These are phyloP conservation scores for Ceraclea dissimilis DNA, from an alignment of 2,888 invertebrate species.

Conservation along the genomic window DNA sequence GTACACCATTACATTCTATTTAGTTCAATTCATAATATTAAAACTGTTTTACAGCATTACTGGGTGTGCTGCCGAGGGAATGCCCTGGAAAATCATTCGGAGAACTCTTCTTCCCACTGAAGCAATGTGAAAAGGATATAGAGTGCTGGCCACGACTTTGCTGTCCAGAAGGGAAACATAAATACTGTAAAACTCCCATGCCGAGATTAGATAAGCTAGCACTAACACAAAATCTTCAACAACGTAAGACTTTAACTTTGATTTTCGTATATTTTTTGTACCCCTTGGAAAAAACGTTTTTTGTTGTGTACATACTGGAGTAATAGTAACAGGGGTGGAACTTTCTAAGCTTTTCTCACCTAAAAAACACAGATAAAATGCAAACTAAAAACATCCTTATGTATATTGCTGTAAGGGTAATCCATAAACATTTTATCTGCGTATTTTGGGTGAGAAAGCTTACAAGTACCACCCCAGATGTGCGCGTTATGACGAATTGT, in stretches of 20 bases:
- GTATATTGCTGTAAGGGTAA: too few species aligned
- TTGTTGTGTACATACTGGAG: neutral
- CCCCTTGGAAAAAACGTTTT: neutral
- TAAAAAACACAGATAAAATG: too few species aligned
- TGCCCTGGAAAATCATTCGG: constrained; percentile 62
- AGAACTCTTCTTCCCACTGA: constrained; percentile 62
- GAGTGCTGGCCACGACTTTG: constrained; percentile 73
- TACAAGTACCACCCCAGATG: too few species aligned
- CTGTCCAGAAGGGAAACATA: constrained; percentile 61
- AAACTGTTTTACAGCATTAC: constrained; percentile 46
- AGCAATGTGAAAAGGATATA: constrained; percentile 57
- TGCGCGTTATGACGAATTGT: too few species aligned
- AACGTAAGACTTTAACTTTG: constrained; percentile 45
- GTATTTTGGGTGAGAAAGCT: too few species aligned
- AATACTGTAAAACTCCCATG: constrained; percentile 64
- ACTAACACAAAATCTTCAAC: constrained; percentile 54
- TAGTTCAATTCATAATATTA: neutral
- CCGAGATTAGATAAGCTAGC: constrained; percentile 60
- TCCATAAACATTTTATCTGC: too few species aligned
- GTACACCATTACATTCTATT: too few species aligned
- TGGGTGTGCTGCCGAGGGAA: constrained; percentile 62
- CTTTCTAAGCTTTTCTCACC: too few species aligned
- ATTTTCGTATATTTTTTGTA: neutral
- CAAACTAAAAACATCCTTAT: too few species aligned
- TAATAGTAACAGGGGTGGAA: neutral